These are phyloP conservation scores for Fabriciana adippe DNA, from an alignment of 2,888 invertebrate genomes.

Conservation along the genomic window DNA sequence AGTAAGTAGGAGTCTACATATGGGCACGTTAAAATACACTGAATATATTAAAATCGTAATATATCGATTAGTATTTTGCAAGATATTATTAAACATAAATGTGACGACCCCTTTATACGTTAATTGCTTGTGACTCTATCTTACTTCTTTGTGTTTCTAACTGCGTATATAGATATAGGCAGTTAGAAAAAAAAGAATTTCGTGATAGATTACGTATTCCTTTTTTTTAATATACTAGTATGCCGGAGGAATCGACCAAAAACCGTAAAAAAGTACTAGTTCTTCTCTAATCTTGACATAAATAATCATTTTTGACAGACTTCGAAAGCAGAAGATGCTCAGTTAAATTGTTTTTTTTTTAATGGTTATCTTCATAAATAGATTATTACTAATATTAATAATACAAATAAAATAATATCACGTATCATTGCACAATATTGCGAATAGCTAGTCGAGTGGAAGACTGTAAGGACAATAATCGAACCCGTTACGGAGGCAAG, in stretches of 20 bases:
- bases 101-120: too few relatives aligned
- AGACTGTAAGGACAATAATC: slow-evolving; percentile 32
- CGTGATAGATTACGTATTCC: too few relatives aligned
- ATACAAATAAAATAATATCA: neutral
- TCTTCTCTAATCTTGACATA: too few relatives aligned
- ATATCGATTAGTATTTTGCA: slow-evolving; percentile 5
- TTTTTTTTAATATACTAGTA: too few relatives aligned
- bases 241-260: too few relatives aligned
- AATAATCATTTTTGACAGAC: too few relatives aligned
- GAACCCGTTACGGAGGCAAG: slow-evolving; percentile 42
- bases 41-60: slow-evolving; percentile 9
- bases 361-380: neutral
- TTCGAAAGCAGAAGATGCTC: too few relatives aligned
- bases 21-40: slow-evolving; percentile 4
- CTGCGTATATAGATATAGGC: too few relatives aligned
- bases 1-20: slow-evolving; percentile 6
- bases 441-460: slow-evolving; percentile 23
- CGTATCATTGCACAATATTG: slow-evolving; percentile 26
- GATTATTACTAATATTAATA: neutral
- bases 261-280: too few relatives aligned
- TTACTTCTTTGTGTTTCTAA: too few relatives aligned
- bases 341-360: neutral
- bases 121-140: too few relatives aligned
- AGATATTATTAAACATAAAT: neutral
- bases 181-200: too few relatives aligned